Percentiles rank a stretch among this genome's conserved stretches.
Conservation (phyloP, 2,888 invertebrate genomes). For the Drosophila emarginata region DNA sequence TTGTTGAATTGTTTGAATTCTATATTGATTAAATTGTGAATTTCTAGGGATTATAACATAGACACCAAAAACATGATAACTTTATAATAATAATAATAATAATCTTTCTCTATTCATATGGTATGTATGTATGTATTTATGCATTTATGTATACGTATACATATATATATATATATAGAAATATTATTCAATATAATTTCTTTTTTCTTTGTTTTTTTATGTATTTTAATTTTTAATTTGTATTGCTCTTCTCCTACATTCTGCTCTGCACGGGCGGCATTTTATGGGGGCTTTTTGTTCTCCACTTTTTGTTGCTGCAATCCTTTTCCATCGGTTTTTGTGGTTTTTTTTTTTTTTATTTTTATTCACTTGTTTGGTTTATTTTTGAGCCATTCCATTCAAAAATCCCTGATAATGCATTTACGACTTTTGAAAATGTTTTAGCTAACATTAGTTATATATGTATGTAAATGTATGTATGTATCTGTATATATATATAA, state of each 20-base stretch:
- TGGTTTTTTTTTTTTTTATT: conserved; percentile 28
- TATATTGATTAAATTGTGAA: conserved; percentile 51
- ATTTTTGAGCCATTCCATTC: conserved; percentile 46
- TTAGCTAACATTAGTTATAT: conserved; percentile 2
- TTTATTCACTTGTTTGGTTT: no score
- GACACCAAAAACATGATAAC: conserved; percentile 72
- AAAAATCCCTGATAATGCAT: conserved; percentile 78
- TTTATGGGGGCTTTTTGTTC: conserved; percentile 5
- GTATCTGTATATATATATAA: conserved; percentile 4
- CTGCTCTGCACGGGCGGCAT: conserved; percentile 38
- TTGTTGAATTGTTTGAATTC: neutral
- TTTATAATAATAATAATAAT: conserved; percentile 42
- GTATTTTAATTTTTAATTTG: conserved; percentile 46
- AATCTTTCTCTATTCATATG: conserved; percentile 13
- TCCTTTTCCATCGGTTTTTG: neutral
- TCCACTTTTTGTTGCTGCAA: neutral
- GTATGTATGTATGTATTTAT: conserved; percentile 16
- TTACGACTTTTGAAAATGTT: conserved; percentile 25
- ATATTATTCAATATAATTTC: neutral
- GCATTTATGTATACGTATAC: conserved; percentile 12
- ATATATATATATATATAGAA: neutral
- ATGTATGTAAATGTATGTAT: neutral
- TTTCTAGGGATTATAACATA: conserved; percentile 71
- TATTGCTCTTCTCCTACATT: conserved; percentile 33
- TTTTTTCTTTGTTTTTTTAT: conserved; percentile 10